Evolutionary conservation across 2,113 vertebrate genomes (phyloP), one percentile per base, ranked within the genome.

Genomic region (Alaudala cheleensis): DNA sequence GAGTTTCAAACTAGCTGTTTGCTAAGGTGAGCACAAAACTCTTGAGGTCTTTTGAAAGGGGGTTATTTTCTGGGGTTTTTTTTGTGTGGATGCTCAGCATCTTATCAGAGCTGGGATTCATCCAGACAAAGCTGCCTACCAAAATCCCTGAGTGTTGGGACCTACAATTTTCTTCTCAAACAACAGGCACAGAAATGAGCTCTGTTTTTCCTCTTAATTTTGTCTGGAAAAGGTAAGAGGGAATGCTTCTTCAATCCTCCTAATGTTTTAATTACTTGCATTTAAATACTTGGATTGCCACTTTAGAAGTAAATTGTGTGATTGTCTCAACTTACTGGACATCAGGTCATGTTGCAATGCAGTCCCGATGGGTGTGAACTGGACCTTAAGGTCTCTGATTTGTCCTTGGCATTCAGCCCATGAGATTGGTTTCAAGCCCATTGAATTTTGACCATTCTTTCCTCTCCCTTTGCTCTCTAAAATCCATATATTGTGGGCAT

Each of bases 121-220:
- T 33, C 9, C 15, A 53, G 31, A 37, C 23, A 29, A 33, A 53
- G 25, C 31, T 61, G 17, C 18, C 31, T 29, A 21, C 23, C 13
- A 31, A 34, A 67, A 47, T 67, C 22, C 19, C 42, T 56, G 11
- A 73, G 49, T 22, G 25, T 3, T 51, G 33, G 21, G 67, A 61
- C 31, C n/a, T 77, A 39, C 53, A 28, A 37, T 64, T 72, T 71
- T 85, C 39, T 90, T 79, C 34, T 85, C 12, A 69, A 65, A 72
- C 73, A 53, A 9, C 0, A 7, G 4, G 5, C 2, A 16, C 13
- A 39, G 24, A 85, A 57, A n/a, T 61, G 1, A 76, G 15, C 0
- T 2, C 67, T 62, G 5, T 47, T 86, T 88, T 67, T 44, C 65
- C 6, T 79, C 31, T 56, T 74, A 67, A 51, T 70, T 77, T 53